phyloP scores from a whole-genome alignment of 2,113 vertebrate species.

The Chunga burmeisteri region DNA sequence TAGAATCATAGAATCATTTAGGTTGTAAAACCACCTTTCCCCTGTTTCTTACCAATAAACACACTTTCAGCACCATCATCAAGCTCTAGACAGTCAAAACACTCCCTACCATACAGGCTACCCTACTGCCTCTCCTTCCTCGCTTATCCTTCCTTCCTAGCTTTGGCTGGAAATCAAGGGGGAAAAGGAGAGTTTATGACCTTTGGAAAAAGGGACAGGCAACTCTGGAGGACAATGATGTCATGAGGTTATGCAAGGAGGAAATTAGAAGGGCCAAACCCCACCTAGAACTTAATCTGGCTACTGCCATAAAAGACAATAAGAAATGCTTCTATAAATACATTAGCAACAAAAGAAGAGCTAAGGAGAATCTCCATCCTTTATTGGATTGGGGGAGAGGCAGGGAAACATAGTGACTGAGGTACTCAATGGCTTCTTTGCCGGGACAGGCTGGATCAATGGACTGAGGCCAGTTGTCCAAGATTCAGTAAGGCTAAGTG shows the following conservation, averaged over 20 bases:
- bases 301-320: too few species aligned
- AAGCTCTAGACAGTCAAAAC: not conserved
- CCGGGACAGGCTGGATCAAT: too few species aligned
- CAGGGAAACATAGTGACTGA: too few species aligned
- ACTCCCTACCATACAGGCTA: not conserved
- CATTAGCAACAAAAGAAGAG: not conserved
- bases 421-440: too few species aligned
- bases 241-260: not conserved
- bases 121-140: not conserved
- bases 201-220: not conserved
- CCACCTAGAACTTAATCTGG: not conserved
- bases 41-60: not conserved
- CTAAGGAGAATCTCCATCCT: too few species aligned
- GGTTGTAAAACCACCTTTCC: not conserved
- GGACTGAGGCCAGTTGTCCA: too few species aligned
- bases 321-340: not conserved
- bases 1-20: not conserved
- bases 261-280: not conserved
- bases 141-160: not conserved
- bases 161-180: not conserved
- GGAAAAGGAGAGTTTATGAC: too few species aligned
- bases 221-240: not conserved
- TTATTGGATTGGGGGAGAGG: too few species aligned
- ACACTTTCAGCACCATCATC: not conserved
- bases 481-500: too few species aligned